These are phyloP conservation scores for Chelonoidis abingdonii DNA, from an alignment of 2,113 vertebrate species.

Conservation along the genomic window DNA sequence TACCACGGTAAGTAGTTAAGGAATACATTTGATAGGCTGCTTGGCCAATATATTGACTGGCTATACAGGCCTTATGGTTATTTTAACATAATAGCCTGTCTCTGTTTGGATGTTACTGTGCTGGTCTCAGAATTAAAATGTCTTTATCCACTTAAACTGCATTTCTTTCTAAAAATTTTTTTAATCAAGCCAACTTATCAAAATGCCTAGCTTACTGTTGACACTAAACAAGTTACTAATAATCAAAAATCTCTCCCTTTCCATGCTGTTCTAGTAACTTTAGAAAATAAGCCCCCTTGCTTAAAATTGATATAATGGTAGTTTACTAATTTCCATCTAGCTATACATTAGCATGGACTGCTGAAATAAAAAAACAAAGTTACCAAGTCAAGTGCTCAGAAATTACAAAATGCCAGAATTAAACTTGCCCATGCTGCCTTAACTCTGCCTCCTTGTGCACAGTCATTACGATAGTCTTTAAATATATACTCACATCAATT, in stretches of 20 bases:
- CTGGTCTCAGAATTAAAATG: not conserved
- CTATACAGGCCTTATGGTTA: not conserved
- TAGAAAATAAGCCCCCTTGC: not conserved
- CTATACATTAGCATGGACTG: not conserved
- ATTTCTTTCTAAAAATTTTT: not conserved
- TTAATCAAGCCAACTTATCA: not conserved
- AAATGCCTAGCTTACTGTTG: not conserved
- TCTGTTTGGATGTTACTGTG: not conserved
- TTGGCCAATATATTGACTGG: not conserved
- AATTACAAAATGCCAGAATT: not conserved
- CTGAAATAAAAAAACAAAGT: not conserved
- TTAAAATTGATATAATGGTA: not conserved
- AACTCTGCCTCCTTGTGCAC: not conserved
- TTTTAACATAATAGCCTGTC: not conserved
- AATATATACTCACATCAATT: not conserved
- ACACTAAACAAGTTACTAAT: not conserved
- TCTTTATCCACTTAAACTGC: not conserved
- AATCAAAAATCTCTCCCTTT: not conserved
- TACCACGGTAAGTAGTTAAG: conserved; percentile 74
- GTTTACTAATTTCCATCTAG: not conserved
- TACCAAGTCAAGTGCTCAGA: not conserved
- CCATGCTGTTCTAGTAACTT: not conserved
- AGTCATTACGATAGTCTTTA: not conserved
- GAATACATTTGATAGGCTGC: not conserved
- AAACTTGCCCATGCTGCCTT: not conserved